A percentile compares a stretch with the other conserved stretches of the same genome.
phyloP scores from a whole-genome alignment of 2,113 vertebrate genomes.

The Mohoua ochrocephala region DNA sequence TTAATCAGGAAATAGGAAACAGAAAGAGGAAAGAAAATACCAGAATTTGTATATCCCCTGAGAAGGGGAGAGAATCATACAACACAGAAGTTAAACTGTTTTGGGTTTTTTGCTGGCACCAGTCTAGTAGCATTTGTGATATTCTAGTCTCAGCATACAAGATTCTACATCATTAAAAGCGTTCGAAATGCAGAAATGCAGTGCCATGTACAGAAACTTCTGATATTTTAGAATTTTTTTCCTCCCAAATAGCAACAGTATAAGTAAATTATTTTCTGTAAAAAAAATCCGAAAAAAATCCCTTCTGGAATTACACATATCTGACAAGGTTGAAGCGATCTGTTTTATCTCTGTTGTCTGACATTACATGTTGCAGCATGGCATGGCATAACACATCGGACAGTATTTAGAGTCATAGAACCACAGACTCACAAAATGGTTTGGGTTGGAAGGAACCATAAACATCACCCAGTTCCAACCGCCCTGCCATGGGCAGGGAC shows the following conservation, averaged over 20 bases:
- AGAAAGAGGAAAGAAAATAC: neutral
- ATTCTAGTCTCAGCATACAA: neutral
- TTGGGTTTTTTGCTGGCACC: neutral
- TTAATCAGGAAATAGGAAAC: neutral
- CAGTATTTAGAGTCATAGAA: neutral
- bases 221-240: neutral
- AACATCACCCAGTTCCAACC: neutral
- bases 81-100: neutral
- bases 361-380: neutral
- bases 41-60: neutral
- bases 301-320: neutral
- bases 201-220: neutral
- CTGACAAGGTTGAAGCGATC: neutral
- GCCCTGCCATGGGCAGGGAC: too few species aligned
- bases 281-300: neutral
- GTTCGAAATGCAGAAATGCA: neutral
- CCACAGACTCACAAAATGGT: neutral
- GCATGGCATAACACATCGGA: neutral
- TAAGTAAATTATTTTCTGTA: neutral
- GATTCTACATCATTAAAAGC: neutral
- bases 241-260: neutral
- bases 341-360: neutral
- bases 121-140: neutral
- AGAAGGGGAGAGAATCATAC: neutral
- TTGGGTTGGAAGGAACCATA: neutral